Evolutionary conservation across 2,113 vertebrate genomes (phyloP).

Genomic region (Antechinus flavipes): DNA sequence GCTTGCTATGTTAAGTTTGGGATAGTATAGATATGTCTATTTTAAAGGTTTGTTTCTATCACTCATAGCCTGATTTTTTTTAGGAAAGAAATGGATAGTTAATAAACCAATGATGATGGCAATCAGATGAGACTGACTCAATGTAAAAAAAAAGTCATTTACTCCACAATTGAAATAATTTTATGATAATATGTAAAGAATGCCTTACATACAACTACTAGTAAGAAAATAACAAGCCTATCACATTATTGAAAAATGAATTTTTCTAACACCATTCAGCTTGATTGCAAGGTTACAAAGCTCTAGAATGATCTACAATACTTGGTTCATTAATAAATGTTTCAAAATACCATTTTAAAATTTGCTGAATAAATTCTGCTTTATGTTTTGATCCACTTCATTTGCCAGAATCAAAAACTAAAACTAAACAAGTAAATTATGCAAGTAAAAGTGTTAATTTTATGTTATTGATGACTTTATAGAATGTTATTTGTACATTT

Average conservation of each 20-base stretch:
- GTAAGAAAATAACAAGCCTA: conserved; percentile 3
- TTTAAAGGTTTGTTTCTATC: background rate
- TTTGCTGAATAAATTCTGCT: background rate
- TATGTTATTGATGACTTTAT: conserved; percentile 12
- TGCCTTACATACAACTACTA: background rate
- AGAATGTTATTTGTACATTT: background rate
- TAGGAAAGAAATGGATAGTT: conserved; percentile 19
- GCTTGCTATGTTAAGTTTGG: background rate
- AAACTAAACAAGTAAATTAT: background rate
- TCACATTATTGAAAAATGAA: conserved; percentile 23
- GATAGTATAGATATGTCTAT: background rate
- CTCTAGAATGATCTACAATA: background rate
- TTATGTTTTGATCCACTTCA: background rate
- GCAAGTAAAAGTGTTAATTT: conserved; percentile 46
- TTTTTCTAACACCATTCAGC: conserved; percentile 7
- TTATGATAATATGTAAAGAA: background rate
- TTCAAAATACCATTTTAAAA: conserved; percentile 25
- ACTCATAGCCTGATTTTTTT: conserved; percentile 22
- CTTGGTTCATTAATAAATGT: background rate
- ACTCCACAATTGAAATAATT: background rate
- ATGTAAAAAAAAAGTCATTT: background rate
- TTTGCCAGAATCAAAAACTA: conserved; percentile 20
- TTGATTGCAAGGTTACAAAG: background rate
- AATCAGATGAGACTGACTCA: background rate
- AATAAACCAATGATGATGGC: background rate